Evolutionary conservation across 1,140 invertebrate genomes (phyloP), one percentile per base, ranked within the genome.

Genomic region (Akabosia matsudoensis): DNA sequence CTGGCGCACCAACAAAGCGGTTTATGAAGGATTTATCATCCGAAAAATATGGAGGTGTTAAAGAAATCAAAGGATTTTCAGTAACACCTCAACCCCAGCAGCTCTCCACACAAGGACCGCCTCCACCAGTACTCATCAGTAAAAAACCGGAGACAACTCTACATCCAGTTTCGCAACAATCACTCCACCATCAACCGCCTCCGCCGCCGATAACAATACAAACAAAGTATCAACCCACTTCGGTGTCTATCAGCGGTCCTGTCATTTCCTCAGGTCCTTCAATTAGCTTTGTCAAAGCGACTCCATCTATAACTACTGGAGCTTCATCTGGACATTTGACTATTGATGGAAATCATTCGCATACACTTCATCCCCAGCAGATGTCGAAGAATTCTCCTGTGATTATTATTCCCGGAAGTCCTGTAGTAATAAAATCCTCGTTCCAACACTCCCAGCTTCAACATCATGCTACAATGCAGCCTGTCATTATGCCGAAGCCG

Each of bases 151-250:
- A 7, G 22, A 30, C 7, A n/a, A n/a, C n/a, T 67, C 54, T 13
- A 10, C 10, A 16, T 56, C n/a, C 54, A 24, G 54, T 56, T 4
- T 56, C 54, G 14, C 54, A 56, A 4, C 54, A 56, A 4, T 22
- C 14, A 18, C 7, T 22, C 7, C 54, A 13, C 4, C 54, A 61
- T n/a, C 54, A 61, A 22, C 61, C 24, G 31, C 61, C 24, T 30
- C 61, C 61, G 3, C 61, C 61, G n/a, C 61, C 61, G 31, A 67
- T 67, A 4, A 67, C 61, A 30, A 67, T 67, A 7, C 61, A 67
- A 67, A 30, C 61, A 7, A 67, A 67, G 61, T 67, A 30, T 31
- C 61, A 67, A 31, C 61, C 61, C 13, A 67, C 61, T 30, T 4
- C 7, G 4, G 10, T 14, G 10, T 67, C 61, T 67, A 28, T 30